Conservation (phyloP, 2,113 vertebrate species). For the Callipepla californica region DNA sequence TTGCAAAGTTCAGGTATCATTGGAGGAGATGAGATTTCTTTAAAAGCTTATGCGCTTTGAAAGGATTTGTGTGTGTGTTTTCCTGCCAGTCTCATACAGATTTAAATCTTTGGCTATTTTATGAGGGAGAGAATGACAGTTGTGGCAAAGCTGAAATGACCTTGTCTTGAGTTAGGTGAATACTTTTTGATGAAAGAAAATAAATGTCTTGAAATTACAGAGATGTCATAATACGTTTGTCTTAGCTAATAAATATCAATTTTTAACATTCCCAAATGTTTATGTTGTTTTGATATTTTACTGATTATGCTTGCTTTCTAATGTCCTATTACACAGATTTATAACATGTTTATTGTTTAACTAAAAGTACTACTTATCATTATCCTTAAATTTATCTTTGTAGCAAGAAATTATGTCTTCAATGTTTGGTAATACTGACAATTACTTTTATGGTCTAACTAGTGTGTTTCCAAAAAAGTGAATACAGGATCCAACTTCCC, state of each 20-base stretch:
- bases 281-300: slow-evolving; percentile 7
- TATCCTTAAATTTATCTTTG: slow-evolving; percentile 47
- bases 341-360: slow-evolving; percentile 6
- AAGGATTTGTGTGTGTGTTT: background rate
- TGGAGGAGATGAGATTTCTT: slow-evolving; percentile 6
- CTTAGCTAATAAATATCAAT: background rate
- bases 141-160: background rate
- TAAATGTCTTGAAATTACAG: background rate
- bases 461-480: background rate
- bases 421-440: background rate
- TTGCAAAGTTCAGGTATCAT: background rate
- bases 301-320: slow-evolving; percentile 37
- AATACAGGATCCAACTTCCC: background rate
- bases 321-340: slow-evolving; percentile 22
- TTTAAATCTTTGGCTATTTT: slow-evolving; percentile 20
- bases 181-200: background rate
- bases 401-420: slow-evolving; percentile 24
- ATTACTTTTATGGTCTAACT: slow-evolving; percentile 3
- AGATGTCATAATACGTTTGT: slow-evolving; percentile 8
- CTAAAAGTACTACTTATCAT: slow-evolving; percentile 35
- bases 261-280: slow-evolving; percentile 46
- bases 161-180: slow-evolving; percentile 12
- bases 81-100: background rate
- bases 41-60: background rate
- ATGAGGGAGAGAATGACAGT: background rate